Conservation (phyloP, 2,797 vertebrate species). For the Petrocephalus sullivani region DNA sequence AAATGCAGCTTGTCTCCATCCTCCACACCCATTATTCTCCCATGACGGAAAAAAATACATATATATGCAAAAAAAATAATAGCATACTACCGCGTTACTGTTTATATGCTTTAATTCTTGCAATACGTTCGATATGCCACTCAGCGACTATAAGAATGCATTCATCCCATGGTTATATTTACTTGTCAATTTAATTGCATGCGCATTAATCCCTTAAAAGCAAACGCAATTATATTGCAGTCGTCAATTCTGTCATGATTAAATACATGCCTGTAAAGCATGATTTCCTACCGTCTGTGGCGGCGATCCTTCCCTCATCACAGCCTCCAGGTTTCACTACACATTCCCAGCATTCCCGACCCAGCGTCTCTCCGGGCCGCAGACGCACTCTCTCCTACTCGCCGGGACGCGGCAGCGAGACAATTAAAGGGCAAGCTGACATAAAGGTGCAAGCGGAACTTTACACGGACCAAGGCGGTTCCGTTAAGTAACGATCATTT, state of each 20-base stretch:
- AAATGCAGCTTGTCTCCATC: constrained; percentile 5
- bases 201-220: constrained; percentile 17
- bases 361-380: constrained; percentile 66
- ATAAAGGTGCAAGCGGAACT: constrained; percentile 6
- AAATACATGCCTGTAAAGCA: constrained; percentile 21
- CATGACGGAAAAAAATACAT: background rate
- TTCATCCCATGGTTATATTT: background rate
- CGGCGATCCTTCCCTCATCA: constrained; percentile 55
- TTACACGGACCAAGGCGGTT: background rate
- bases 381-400: constrained; percentile 50
- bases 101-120: constrained; percentile 10
- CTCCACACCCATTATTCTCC: constrained; percentile 10
- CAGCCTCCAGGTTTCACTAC: constrained; percentile 60
- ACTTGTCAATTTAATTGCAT: constrained; percentile 22
- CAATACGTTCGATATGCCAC: constrained; percentile 27
- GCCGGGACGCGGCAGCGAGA: constrained; percentile 26
- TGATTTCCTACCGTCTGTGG: constrained; percentile 51
- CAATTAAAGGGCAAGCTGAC: constrained; percentile 42
- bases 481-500: constrained; percentile 5
- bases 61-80: background rate
- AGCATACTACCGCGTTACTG: background rate
- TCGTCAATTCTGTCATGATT: background rate
- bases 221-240: constrained; percentile 1
- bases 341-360: constrained; percentile 55
- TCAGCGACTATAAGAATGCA: constrained; percentile 29